A percentile compares a stretch with the other conserved stretches of the same genome.
These are phyloP conservation scores for Chiloscyllium plagiosum DNA, from an alignment of 2,113 vertebrate genomes.

Conservation along the genomic window DNA sequence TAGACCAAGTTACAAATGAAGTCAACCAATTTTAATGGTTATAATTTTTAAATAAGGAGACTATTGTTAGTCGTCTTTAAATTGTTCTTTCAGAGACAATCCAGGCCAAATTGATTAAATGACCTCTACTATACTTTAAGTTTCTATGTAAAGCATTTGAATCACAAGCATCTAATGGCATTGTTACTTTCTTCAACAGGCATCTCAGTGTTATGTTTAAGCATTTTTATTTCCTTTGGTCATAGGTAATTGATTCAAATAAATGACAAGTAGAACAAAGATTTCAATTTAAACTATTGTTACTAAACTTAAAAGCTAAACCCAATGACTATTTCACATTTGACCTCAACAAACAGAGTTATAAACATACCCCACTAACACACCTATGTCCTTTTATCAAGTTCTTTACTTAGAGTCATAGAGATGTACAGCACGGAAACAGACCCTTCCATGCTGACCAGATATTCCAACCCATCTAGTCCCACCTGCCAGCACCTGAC, in stretches of 20 bases:
- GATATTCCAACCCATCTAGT: too few species aligned
- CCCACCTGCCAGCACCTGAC: too few species aligned
- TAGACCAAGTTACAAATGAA: not conserved
- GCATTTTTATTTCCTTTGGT: conserved; percentile 43
- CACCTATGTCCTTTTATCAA: conserved; percentile 47
- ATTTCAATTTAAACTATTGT: conserved; percentile 42
- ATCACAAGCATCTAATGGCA: conserved; percentile 41
- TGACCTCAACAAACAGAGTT: conserved; percentile 46
- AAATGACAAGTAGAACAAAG: conserved; percentile 41
- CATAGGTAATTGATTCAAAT: conserved; percentile 43
- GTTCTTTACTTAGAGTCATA: conserved; percentile 44
- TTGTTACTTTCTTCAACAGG: conserved; percentile 44
- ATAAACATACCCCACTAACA: conserved; percentile 46
- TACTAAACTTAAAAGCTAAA: conserved; percentile 32
- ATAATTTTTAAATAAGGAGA: conserved; percentile 40
- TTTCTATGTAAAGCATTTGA: conserved; percentile 40
- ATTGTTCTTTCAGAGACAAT: not conserved
- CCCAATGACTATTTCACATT: conserved; percentile 41
- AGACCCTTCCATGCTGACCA: too few species aligned
- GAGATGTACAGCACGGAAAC: too few species aligned
- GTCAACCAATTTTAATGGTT: conserved; percentile 46
- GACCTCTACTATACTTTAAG: too few species aligned
- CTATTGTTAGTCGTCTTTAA: conserved; percentile 40
- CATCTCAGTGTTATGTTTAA: conserved; percentile 43
- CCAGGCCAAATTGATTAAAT: too few species aligned